Conservation (phyloP, 2,113 vertebrate genomes). For the Aspiorhynchus laticeps region DNA sequence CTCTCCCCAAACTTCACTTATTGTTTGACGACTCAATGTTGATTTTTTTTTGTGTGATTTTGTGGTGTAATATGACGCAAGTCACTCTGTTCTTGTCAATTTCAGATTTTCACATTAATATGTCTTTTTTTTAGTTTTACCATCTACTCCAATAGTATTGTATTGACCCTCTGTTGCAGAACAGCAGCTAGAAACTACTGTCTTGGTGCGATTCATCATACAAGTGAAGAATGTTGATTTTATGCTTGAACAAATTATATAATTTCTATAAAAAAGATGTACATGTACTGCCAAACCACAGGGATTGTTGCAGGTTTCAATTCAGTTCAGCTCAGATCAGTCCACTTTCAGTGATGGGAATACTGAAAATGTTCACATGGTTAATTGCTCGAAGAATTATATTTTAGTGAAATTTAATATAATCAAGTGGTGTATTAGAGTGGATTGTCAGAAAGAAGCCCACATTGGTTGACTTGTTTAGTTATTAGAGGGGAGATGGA, state of each 20-base stretch:
- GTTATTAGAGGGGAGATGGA: neutral
- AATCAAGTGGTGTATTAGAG: neutral
- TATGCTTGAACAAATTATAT: conserved; percentile 8
- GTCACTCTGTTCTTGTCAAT: neutral
- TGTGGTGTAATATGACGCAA: neutral
- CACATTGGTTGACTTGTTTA: neutral
- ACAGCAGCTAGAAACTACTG: neutral
- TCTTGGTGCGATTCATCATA: neutral
- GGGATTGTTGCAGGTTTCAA: neutral
- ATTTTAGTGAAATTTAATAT: neutral
- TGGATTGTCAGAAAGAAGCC: neutral
- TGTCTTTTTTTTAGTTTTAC: neutral
- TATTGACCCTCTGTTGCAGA: neutral
- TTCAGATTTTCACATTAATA: neutral
- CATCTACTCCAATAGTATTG: neutral
- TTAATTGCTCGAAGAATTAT: neutral
- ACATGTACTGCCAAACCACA: neutral
- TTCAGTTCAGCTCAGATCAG: neutral
- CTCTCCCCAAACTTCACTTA: neutral
- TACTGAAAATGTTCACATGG: neutral
- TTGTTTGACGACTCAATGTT: neutral
- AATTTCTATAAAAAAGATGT: neutral
- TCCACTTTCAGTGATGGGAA: neutral
- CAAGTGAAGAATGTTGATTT: conserved; percentile 6
- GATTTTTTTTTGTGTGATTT: neutral